These are phyloP conservation scores for Caenorhabditis sinica DNA, from an alignment of 2,888 invertebrate genomes.

Conservation along the genomic window DNA sequence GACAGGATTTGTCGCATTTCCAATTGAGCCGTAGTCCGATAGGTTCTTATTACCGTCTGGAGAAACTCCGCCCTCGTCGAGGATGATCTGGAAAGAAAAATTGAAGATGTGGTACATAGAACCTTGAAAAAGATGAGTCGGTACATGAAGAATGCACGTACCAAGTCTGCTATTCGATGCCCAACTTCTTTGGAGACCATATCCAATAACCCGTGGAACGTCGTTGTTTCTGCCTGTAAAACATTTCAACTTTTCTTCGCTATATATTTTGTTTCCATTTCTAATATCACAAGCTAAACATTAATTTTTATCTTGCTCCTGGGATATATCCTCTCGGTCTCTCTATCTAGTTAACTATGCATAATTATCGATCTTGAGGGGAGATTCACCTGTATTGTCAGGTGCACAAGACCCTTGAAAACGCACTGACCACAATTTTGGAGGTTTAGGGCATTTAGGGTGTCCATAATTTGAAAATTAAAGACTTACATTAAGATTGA, in stretches of 20 bases:
- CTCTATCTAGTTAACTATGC: too few relatives aligned
- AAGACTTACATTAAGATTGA: conserved; percentile 55
- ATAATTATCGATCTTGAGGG: too few relatives aligned
- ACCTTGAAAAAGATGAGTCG: not conserved
- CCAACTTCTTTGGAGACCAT: conserved; percentile 44
- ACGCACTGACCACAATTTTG: too few relatives aligned
- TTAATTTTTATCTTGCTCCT: too few relatives aligned
- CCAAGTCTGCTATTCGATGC: conserved; percentile 35
- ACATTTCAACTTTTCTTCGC: not conserved
- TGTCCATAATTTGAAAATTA: not conserved
- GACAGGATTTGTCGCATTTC: conserved; percentile 55
- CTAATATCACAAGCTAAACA: too few relatives aligned
- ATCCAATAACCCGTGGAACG: conserved; percentile 32
- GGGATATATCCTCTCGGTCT: too few relatives aligned
- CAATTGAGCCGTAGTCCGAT: conserved; percentile 12
- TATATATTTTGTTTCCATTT: not conserved
- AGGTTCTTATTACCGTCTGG: conserved; percentile 35
- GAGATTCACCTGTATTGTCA: not conserved
- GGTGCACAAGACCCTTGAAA: too few relatives aligned
- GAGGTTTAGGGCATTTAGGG: not conserved
- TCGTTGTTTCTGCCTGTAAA: conserved; percentile 41
- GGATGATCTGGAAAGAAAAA: conserved; percentile 46
- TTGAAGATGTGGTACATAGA: not conserved
- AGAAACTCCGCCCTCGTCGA: conserved; percentile 35
- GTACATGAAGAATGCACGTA: not conserved